Evolutionary conservation across 1,140 invertebrate genomes (phyloP), one percentile per base, ranked within the genome.

Genomic region (Metaphire vulgaris): DNA sequence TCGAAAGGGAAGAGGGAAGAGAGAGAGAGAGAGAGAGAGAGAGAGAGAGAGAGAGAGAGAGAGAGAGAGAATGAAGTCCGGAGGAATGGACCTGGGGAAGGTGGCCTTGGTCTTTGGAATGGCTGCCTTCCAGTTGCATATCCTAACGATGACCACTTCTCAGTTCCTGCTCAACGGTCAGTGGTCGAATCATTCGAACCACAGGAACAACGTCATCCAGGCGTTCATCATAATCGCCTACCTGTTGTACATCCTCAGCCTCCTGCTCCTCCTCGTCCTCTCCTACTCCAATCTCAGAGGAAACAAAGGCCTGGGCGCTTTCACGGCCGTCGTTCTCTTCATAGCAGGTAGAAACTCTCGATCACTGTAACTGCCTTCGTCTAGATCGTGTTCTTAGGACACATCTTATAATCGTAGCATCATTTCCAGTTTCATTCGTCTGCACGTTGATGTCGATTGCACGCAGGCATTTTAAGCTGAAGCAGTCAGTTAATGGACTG

Each of bases 121-220:
- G 6, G 6, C 21, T 6, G 41, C 41, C 41, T 56, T 56, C 21
- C 41, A 56, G 41, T 21, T 56, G 41, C 41, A 56, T 56, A 56
- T 56, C 6, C 6, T 56, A 94, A 87, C 33, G 29, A 2, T 1
- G 1, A n/a, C n/a, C n/a, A n/a, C n/a, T n/a, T n/a, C n/a, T n/a
- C n/a, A n/a, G n/a, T n/a, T n/a, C n/a, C n/a, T n/a, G n/a, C n/a
- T n/a, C n/a, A n/a, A n/a, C n/a, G n/a, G n/a, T n/a, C n/a, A n/a
- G n/a, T n/a, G n/a, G n/a, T n/a, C n/a, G n/a, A n/a, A n/a, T n/a
- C n/a, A n/a, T n/a, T n/a, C n/a, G n/a, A n/a, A n/a, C n/a, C n/a
- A n/a, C 41, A 56, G 21, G 41, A 21, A 56, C 41, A 56, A 56
- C 41, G 41, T 56, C 41, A 56, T 56, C 41, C 41, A 56, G 41